phyloP scores from a whole-genome alignment of 2,113 vertebrate species.

The Chloropsis cyanopogon region DNA sequence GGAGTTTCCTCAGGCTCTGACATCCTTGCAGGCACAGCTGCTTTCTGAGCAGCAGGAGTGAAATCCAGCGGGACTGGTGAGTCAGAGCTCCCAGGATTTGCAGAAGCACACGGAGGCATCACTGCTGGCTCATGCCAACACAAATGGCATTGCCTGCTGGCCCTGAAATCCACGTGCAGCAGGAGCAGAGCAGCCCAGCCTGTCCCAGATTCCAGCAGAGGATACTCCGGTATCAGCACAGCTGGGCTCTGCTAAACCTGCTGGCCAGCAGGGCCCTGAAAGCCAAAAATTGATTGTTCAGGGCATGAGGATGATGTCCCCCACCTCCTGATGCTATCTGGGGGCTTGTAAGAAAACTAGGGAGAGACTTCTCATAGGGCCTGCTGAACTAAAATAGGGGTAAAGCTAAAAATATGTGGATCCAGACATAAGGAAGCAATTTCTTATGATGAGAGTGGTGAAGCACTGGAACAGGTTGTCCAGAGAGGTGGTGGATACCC shows the following conservation, averaged over 20 bases:
- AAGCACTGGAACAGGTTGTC: background rate
- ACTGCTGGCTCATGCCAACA: background rate
- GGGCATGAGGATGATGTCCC: background rate
- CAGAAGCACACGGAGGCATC: background rate
- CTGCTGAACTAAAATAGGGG: fast-evolving
- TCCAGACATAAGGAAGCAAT: background rate
- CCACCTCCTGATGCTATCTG: fast-evolving
- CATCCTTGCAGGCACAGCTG: background rate
- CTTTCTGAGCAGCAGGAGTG: background rate
- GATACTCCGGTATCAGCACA: background rate
- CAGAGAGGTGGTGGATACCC: background rate
- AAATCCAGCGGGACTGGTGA: background rate
- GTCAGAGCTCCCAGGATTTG: background rate
- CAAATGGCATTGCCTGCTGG: background rate
- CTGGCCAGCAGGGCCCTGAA: background rate
- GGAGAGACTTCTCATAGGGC: background rate
- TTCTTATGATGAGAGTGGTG: background rate
- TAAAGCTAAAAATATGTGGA: background rate
- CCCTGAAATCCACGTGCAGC: background rate
- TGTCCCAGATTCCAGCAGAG: background rate
- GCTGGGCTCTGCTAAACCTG: background rate
- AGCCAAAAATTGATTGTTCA: background rate
- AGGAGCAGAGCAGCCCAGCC: background rate
- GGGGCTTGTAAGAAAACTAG: background rate
- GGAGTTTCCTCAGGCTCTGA: background rate